phyloP scores from a whole-genome alignment of 2,113 vertebrate species.

The Ailurus styani region DNA sequence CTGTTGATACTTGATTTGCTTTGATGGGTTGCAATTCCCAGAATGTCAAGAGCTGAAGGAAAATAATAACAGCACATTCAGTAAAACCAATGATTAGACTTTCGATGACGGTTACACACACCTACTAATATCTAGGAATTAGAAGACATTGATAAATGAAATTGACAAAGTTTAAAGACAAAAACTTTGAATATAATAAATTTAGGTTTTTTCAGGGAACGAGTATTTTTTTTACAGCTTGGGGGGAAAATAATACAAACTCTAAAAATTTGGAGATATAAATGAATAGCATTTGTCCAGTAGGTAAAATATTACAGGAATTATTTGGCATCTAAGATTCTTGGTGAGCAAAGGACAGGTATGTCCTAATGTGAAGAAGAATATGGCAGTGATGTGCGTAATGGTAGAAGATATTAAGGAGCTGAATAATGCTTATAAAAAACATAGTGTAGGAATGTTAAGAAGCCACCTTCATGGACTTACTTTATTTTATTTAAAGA shows the following conservation, averaged over 20 bases:
- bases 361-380: not conserved
- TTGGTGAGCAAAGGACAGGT: not conserved
- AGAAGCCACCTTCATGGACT: not conserved
- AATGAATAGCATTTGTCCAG: not conserved
- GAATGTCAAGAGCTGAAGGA: not conserved
- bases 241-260: not conserved
- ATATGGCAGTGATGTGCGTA: not conserved
- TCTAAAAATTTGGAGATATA: not conserved
- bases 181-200: not conserved
- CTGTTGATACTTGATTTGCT: not conserved
- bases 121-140: not conserved
- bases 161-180: not conserved
- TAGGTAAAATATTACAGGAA: not conserved
- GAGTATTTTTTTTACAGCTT: not conserved
- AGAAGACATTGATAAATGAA: not conserved
- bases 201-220: not conserved
- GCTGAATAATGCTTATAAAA: not conserved
- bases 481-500: not conserved
- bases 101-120: not conserved
- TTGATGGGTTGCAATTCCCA: slow-evolving; percentile 17
- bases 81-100: not conserved
- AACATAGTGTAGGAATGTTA: not conserved
- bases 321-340: not conserved
- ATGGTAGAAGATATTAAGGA: not conserved
- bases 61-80: not conserved